Percentiles rank a stretch among this genome's conserved stretches.
Conservation (phyloP, 2,113 vertebrate genomes). For the Cynoglossus semilaevis region DNA sequence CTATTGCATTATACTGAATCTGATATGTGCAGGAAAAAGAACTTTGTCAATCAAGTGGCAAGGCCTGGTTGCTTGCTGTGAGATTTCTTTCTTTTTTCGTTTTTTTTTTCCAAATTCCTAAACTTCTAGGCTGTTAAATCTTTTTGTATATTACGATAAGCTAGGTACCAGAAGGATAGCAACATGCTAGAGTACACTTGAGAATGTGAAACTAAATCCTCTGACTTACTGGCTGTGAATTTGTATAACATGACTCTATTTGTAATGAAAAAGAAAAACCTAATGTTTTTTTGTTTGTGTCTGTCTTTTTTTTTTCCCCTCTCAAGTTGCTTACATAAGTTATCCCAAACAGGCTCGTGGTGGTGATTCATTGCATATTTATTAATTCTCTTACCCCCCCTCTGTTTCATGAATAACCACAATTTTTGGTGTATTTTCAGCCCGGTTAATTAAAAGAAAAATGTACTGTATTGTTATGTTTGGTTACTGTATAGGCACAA, state of each 20-base stretch:
- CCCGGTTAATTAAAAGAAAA: no score
- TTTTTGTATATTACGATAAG: slow-evolving; percentile 71
- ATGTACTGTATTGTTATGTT: no score
- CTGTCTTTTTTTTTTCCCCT: slow-evolving; percentile 26
- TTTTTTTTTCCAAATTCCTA: slow-evolving; percentile 38
- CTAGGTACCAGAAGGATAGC: slow-evolving; percentile 56
- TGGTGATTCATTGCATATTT: slow-evolving; percentile 39
- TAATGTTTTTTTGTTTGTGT: slow-evolving; percentile 25
- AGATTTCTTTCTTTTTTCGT: slow-evolving; percentile 57
- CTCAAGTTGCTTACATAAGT: slow-evolving; percentile 53
- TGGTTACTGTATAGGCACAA: no score
- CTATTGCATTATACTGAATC: slow-evolving; percentile 62
- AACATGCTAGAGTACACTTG: slow-evolving; percentile 64
- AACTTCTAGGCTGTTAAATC: slow-evolving; percentile 68
- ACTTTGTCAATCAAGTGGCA: slow-evolving; percentile 46
- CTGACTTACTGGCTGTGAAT: slow-evolving; percentile 77
- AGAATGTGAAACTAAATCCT: slow-evolving; percentile 71
- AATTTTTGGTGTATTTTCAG: no score
- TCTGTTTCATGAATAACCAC: no score
- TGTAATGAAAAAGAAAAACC: slow-evolving; percentile 56
- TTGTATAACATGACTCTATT: slow-evolving; percentile 70
- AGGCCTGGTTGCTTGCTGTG: slow-evolving; percentile 67
- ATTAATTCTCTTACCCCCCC: neutral
- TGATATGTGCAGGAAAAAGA: slow-evolving; percentile 46
- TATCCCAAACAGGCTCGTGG: slow-evolving; percentile 57